Evolutionary conservation across 64 coral and sea anemone species (phyloP), one percentile per base, ranked within the genome.

Genomic region (Montipora cactus): DNA sequence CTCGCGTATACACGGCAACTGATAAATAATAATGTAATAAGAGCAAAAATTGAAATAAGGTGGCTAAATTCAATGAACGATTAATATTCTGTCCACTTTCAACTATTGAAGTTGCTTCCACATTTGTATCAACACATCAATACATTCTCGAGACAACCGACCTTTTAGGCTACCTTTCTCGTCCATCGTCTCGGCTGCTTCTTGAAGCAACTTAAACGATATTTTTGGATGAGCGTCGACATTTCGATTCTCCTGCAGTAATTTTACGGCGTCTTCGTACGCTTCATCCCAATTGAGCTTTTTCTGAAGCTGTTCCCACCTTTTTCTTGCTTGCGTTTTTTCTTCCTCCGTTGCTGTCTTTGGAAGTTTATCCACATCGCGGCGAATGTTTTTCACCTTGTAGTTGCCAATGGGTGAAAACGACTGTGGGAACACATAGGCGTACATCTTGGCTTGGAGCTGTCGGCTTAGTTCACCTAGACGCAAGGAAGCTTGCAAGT

Each of bases 391-490:
- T 59, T 81, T 81, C 46, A 91, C 67, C 47, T 91, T 91, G 37
- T 81, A 91, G 51, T 72, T 82, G 5, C 11, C 67, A 2, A 91
- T 81, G 4, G 89, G 89, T 44, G 89, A 74, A 66, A 21, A 91
- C 49, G n/a, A 75, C n/a, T 81, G 77, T n/a, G 89, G 89, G 5
- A 91, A 16, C 4, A 91, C 77, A 45, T 82, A 81, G 22, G 66
- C 51, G 78, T 91, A 91, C 78, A 91, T 50, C 66, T 75, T 81
- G 37, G 5, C 89, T 74, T 91, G 89, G 6, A 91, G 64, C 28
- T 91, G 89, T 1, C 46, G 67, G 50, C 89, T 81, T 61, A 91
- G 49, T 59, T 91, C 89, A 4, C 89, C 89, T 18, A 91, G 79
- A 25, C 51, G 47, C 3, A 53, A 4, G 49, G 69, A 81, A 7